Conservation (phyloP, 2,797 vertebrate genomes). For the Cossypha heuglini region DNA sequence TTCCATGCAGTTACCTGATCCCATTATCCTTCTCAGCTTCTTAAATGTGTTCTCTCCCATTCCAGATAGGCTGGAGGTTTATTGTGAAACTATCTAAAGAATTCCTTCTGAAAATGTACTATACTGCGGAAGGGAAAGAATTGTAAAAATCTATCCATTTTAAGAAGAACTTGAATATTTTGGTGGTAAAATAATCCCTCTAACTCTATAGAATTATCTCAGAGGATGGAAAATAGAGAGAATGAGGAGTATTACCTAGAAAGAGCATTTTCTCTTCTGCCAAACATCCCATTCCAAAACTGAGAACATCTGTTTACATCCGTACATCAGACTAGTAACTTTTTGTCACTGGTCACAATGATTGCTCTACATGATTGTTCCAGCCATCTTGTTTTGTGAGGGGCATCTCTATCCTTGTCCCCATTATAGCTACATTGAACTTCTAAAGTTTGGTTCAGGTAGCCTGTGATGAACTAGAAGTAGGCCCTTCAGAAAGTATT, state of each 20-base stretch:
- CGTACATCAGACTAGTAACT: background rate
- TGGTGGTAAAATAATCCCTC: background rate
- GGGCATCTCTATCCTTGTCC: background rate
- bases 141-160: background rate
- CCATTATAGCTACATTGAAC: background rate
- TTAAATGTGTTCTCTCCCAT: background rate
- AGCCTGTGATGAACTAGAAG: background rate
- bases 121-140: background rate
- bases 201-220: background rate
- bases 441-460: background rate
- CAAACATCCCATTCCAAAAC: background rate
- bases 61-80: background rate
- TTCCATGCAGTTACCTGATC: background rate
- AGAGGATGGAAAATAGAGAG: background rate
- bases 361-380: background rate
- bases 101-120: background rate
- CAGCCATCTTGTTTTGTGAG: background rate
- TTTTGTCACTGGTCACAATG: background rate
- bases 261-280: background rate
- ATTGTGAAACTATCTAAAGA: background rate
- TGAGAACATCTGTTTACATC: background rate
- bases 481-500: background rate
- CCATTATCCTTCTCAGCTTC: background rate
- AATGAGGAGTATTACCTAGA: background rate
- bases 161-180: background rate